A percentile compares a stretch with the other conserved stretches of the same genome.
These are phyloP conservation scores for Melipona beecheii DNA, from an alignment of 2,888 invertebrate genomes.

Conservation along the genomic window DNA sequence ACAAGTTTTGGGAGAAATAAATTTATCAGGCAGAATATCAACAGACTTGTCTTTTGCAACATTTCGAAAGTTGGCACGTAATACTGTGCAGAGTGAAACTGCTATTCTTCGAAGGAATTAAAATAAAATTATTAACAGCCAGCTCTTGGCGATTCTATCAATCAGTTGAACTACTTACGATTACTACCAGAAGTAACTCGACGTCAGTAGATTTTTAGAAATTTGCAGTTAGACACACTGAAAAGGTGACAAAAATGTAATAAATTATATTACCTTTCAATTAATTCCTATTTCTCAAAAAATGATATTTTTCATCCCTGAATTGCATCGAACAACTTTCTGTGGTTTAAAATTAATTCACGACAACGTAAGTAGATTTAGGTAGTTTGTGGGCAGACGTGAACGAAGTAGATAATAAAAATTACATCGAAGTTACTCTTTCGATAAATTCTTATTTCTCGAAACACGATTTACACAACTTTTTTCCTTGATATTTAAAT, in stretches of 20 bases:
- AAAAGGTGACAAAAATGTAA: background rate
- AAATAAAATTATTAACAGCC: background rate
- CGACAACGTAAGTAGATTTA: no score
- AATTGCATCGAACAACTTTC: no score
- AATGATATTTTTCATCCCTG: background rate
- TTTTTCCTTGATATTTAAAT: no score
- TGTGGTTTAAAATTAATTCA: no score
- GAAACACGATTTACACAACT: no score
- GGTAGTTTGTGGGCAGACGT: no score
- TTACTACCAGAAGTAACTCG: background rate
- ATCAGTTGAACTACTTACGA: background rate
- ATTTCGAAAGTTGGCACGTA: background rate
- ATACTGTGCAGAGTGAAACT: background rate
- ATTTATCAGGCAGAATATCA: background rate
- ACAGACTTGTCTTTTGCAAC: background rate
- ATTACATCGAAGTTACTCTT: no score
- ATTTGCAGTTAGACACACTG: fast-evolving
- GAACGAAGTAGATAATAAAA: no score
- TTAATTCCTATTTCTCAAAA: background rate
- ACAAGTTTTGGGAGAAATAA: background rate
- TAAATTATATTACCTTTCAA: background rate
- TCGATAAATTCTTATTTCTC: no score
- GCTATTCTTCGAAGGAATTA: background rate
- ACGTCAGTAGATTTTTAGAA: background rate
- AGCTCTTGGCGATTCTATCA: background rate